Evolutionary conservation across 2,113 vertebrate genomes (phyloP).

Genomic region (Brachyistius frenatus): DNA sequence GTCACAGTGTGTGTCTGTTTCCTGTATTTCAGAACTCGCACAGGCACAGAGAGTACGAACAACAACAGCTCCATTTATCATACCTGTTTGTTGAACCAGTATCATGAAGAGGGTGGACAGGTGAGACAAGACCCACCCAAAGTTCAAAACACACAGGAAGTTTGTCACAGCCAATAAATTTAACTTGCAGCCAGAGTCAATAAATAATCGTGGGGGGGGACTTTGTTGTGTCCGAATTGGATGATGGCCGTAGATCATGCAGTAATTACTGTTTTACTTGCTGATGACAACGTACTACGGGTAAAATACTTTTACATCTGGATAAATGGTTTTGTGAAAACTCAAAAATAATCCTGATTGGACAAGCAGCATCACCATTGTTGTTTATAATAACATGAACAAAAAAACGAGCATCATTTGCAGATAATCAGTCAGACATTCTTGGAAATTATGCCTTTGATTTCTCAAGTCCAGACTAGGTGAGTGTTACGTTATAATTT

Average conservation of each 20-base stretch:
- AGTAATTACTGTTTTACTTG: conserved; percentile 24
- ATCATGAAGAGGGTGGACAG: conserved; percentile 22
- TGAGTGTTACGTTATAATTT: not conserved
- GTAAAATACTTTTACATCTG: conserved; percentile 2
- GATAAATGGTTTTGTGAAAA: conserved; percentile 1
- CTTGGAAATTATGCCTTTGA: not conserved
- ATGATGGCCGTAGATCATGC: not conserved
- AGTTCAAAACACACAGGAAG: conserved; percentile 24
- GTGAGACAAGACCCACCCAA: conserved; percentile 15
- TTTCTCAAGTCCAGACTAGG: not conserved
- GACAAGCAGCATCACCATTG: not conserved
- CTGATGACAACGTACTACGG: not conserved
- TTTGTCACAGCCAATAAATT: conserved; percentile 32
- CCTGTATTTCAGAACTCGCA: not conserved
- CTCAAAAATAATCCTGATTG: not conserved
- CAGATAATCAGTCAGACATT: not conserved
- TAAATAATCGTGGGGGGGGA: not conserved
- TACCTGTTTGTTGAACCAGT: not conserved
- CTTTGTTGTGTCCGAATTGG: conserved; percentile 1
- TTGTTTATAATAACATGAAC: not conserved
- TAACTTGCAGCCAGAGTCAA: conserved; percentile 7
- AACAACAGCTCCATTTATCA: conserved; percentile 8
- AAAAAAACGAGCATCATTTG: not conserved
- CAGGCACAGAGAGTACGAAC: not conserved
- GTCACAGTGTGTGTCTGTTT: not conserved